phyloP scores from a whole-genome alignment of 2,113 vertebrate genomes.

The Charina bottae region DNA sequence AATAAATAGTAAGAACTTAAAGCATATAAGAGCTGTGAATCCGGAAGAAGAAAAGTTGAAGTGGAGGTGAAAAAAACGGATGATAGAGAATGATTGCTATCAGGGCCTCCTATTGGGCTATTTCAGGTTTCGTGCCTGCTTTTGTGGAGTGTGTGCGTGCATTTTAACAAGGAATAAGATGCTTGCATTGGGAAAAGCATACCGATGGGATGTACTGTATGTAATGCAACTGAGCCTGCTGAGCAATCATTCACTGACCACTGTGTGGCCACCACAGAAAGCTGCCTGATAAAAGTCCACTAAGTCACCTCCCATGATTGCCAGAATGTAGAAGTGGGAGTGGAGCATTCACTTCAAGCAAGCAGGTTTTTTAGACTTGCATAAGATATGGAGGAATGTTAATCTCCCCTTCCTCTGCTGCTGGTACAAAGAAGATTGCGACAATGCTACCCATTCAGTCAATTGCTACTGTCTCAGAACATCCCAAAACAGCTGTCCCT shows the following conservation, averaged over 20 bases:
- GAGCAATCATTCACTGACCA: slow-evolving; percentile 6
- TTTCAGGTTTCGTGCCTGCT: background rate
- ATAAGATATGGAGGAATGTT: background rate
- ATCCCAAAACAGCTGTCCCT: background rate
- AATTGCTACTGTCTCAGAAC: no score
- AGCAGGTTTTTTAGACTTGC: background rate
- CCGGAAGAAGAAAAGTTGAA: background rate
- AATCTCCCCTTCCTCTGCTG: background rate
- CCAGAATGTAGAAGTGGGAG: background rate
- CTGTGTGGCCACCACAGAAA: background rate
- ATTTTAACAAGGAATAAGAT: slow-evolving; percentile 23
- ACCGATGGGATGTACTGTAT: background rate
- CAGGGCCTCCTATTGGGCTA: background rate
- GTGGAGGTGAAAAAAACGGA: background rate
- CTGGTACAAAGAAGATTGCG: no score
- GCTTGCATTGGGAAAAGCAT: slow-evolving; percentile 20
- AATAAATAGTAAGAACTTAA: background rate
- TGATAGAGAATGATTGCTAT: background rate
- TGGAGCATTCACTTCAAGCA: background rate
- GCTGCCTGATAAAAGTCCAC: slow-evolving; percentile 5
- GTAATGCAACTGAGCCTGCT: background rate
- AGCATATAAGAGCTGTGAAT: background rate
- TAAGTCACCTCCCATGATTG: background rate
- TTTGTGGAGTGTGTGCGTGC: background rate
- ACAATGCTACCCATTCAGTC: background rate